Percentiles rank a stretch among this genome's conserved stretches.
Evolutionary conservation across 2,888 invertebrate genomes (phyloP).

Genomic region (Agrotis segetum): DNA sequence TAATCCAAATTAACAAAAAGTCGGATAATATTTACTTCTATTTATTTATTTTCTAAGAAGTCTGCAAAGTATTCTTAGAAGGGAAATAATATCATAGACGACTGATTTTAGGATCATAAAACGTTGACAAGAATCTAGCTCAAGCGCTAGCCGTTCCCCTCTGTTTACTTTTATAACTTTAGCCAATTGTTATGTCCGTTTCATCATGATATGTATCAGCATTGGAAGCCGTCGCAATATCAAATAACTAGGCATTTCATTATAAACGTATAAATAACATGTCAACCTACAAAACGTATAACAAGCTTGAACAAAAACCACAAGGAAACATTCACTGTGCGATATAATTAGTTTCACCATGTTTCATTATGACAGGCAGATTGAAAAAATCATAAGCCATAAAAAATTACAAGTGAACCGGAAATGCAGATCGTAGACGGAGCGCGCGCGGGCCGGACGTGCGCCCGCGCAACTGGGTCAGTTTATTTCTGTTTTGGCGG

Average conservation of each 20-base stretch:
- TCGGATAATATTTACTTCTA: neutral
- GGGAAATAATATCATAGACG: conserved; percentile 6
- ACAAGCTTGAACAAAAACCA: conserved; percentile 47
- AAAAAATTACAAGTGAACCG: conserved; percentile 88
- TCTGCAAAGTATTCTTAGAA: conserved; percentile 5
- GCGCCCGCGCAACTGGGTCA: conserved; percentile 89
- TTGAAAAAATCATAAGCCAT: conserved; percentile 85
- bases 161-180: conserved; percentile 60
- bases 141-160: conserved; percentile 51
- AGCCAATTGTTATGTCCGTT: conserved; percentile 50
- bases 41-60: conserved; percentile 17
- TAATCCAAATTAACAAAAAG: conserved; percentile 4
- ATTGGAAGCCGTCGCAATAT: conserved; percentile 31
- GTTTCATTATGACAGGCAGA: conserved; percentile 70
- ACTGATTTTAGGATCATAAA: conserved; percentile 29
- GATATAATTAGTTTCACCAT: conserved; percentile 71
- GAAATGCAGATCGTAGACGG: conserved; percentile 88
- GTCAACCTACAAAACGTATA: conserved; percentile 54
- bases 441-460: conserved; percentile 83
- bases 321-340: conserved; percentile 56
- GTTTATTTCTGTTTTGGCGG: conserved; percentile 91
- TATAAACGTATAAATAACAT: conserved; percentile 43
- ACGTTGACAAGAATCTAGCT: conserved; percentile 50
- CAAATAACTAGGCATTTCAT: conserved; percentile 43
- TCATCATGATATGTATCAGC: conserved; percentile 39